Percentiles rank a stretch among this genome's conserved stretches.
Evolutionary conservation across 2,113 vertebrate genomes (phyloP).

Genomic region (Antechinus flavipes): DNA sequence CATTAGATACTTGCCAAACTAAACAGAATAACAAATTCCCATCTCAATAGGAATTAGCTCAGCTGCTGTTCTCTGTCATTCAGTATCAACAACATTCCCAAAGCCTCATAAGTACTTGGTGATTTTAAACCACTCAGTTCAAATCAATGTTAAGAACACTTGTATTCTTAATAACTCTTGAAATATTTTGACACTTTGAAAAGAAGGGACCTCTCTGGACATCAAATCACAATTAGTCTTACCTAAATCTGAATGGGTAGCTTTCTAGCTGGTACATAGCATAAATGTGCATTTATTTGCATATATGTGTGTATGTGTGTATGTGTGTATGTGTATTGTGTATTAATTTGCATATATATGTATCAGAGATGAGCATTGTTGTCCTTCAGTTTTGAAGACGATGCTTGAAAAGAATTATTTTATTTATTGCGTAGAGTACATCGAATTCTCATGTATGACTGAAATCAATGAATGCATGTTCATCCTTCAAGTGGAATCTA

Average conservation of each 20-base stretch:
- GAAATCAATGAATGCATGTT: conserved; percentile 2
- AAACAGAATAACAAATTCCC: neutral
- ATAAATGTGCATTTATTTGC: neutral
- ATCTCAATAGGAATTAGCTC: neutral
- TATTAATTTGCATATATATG: no score
- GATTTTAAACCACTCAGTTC: neutral
- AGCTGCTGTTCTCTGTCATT: neutral
- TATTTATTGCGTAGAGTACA: neutral
- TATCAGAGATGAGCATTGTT: neutral
- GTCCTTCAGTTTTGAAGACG: neutral
- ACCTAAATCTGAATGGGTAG: neutral
- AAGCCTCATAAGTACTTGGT: neutral
- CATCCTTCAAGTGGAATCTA: neutral
- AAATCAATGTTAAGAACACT: neutral
- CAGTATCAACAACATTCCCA: neutral
- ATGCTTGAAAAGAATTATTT: neutral
- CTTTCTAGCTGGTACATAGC: neutral
- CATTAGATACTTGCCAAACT: neutral
- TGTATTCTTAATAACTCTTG: neutral
- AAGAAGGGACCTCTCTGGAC: neutral
- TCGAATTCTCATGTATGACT: neutral
- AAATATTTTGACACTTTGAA: neutral
- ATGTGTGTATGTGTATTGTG: neutral
- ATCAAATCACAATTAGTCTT: neutral
- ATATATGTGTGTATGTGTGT: neutral